These are phyloP conservation scores for Drosophila glabriapex DNA, from an alignment of 2,888 invertebrate species.

Conservation along the genomic window DNA sequence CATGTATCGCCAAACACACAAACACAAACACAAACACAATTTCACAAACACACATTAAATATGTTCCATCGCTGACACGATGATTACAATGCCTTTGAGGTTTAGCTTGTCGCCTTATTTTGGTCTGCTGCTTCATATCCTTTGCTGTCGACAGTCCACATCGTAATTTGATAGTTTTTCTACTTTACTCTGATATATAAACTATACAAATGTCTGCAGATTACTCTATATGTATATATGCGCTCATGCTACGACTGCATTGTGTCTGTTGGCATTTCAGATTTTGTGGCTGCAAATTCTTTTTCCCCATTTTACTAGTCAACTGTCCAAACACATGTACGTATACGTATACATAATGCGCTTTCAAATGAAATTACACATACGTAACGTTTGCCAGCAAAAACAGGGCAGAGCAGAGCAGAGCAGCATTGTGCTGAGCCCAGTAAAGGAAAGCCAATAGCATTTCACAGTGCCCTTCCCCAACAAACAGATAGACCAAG, in stretches of 20 bases:
- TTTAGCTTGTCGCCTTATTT: slow-evolving; percentile 47
- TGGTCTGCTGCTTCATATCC: slow-evolving; percentile 30
- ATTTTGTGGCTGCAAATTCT: slow-evolving; percentile 43
- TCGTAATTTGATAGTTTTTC: slow-evolving; percentile 79
- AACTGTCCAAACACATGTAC: slow-evolving; percentile 28
- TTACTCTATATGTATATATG: slow-evolving; percentile 20
- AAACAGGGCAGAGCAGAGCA: slow-evolving; percentile 7
- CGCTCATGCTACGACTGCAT: slow-evolving; percentile 24
- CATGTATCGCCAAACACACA: slow-evolving; percentile 8
- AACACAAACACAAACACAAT: background rate
- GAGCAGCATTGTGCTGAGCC: slow-evolving; percentile 12
- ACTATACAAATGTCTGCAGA: slow-evolving; percentile 64
- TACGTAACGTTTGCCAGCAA: slow-evolving; percentile 58
- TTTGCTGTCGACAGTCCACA: slow-evolving; percentile 63
- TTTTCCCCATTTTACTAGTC: slow-evolving; percentile 3
- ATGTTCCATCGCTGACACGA: slow-evolving; percentile 41
- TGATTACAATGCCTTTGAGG: slow-evolving; percentile 40
- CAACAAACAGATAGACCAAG: slow-evolving; percentile 10
- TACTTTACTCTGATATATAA: slow-evolving; percentile 60
- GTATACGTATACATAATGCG: slow-evolving; percentile 57
- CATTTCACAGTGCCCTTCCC: slow-evolving; percentile 34
- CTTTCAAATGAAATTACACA: slow-evolving; percentile 72
- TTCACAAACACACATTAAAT: slow-evolving; percentile 43
- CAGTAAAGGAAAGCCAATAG: slow-evolving; percentile 37
- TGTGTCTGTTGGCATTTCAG: slow-evolving; percentile 56